Conservation (phyloP, 2,797 vertebrate genomes). For the Sebastes melanostomus region DNA sequence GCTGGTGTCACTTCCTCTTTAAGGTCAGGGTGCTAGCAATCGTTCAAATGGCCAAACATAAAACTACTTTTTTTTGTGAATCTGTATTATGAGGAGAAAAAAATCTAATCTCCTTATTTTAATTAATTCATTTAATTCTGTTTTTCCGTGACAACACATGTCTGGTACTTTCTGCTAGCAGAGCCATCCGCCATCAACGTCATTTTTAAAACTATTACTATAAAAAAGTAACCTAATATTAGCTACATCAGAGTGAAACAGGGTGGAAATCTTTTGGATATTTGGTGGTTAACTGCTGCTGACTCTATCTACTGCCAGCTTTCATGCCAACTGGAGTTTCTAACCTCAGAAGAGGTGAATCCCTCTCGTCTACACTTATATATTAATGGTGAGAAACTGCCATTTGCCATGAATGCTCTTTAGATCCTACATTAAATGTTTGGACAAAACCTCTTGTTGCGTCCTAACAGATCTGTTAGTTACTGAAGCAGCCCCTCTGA, state of each 20-base stretch:
- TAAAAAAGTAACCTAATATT: neutral
- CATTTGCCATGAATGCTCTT: neutral
- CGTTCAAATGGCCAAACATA: constrained; percentile 52
- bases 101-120: neutral
- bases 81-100: neutral
- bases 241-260: neutral
- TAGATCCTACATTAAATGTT: neutral
- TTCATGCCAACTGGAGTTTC: constrained; percentile 20
- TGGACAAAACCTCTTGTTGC: neutral
- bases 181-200: neutral
- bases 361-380: neutral
- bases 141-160: constrained; percentile 17
- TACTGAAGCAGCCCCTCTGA: constrained; percentile 17
- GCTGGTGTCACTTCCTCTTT: neutral
- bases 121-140: neutral
- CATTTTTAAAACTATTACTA: neutral
- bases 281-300: constrained; percentile 20
- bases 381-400: neutral
- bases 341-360: neutral
- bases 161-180: constrained; percentile 1
- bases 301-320: neutral
- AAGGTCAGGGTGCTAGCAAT: neutral
- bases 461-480: neutral
- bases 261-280: neutral
- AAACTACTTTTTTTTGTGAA: constrained; percentile 36